A percentile compares a stretch with the other conserved stretches of the same genome.
Evolutionary conservation across 2,888 invertebrate species (phyloP).

Genomic region (Leptopilina myrica): DNA sequence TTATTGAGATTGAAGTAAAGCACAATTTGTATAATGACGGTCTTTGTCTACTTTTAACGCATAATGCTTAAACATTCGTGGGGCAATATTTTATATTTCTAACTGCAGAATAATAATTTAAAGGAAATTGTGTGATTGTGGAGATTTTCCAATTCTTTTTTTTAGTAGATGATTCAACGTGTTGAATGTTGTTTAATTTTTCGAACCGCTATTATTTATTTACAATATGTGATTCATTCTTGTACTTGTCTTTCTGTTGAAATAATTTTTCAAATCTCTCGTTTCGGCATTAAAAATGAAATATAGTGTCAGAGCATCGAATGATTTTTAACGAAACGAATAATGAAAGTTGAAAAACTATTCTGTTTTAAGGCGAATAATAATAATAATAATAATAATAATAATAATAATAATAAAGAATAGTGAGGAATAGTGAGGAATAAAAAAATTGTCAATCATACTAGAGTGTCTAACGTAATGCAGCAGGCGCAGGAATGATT

Average conservation of each 20-base stretch:
- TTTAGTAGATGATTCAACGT: no score
- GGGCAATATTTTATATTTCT: no score
- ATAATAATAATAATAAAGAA: no score
- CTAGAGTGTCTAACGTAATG: not conserved
- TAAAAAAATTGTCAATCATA: not conserved
- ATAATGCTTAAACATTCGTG: no score
- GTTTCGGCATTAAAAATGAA: not conserved
- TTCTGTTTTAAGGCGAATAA: not conserved
- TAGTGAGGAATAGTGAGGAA: not conserved
- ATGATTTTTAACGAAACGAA: not conserved
- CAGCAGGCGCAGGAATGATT: not conserved
- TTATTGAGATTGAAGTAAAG: no score
- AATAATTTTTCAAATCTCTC: not conserved
- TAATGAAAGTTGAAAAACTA: not conserved
- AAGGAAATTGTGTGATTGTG: no score
- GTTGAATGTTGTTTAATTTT: no score
- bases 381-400: no score
- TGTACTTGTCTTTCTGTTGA: not conserved
- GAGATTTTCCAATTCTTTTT: no score
- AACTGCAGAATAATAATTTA: no score
- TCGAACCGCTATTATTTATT: not conserved
- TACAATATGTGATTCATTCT: not conserved
- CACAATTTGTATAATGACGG: no score
- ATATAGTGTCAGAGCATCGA: slow-evolving; percentile 24
- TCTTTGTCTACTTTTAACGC: no score